Evolutionary conservation across 2,888 invertebrate genomes (phyloP).

Genomic region (Lasioglossum oenotherae): DNA sequence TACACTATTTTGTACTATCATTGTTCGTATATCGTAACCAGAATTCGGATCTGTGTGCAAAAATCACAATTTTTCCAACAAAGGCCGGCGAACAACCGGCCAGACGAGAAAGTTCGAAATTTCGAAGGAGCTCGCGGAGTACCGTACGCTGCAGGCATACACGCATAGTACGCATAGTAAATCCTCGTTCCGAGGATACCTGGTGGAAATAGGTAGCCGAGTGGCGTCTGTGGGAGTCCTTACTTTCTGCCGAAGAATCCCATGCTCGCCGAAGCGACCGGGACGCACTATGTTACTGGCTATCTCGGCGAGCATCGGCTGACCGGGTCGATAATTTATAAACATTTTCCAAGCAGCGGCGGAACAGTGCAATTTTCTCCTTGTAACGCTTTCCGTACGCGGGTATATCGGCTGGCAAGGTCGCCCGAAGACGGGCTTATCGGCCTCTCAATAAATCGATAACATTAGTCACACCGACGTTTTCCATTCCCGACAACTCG

Average conservation of each 20-base stretch:
- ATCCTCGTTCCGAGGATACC: slow-evolving; percentile 51
- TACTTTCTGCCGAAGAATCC: slow-evolving; percentile 63
- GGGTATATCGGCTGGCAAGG: slow-evolving; percentile 33
- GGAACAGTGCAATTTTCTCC: slow-evolving; percentile 51
- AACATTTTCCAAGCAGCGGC: slow-evolving; percentile 50
- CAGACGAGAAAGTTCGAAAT: slow-evolving; percentile 29
- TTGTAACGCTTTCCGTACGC: slow-evolving; percentile 51
- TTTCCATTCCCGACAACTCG: neutral
- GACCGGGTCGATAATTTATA: slow-evolving; percentile 47
- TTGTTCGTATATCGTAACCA: neutral
- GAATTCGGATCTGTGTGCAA: neutral
- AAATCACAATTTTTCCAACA: neutral
- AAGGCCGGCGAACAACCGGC: slow-evolving; percentile 2
- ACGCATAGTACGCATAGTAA: slow-evolving; percentile 37
- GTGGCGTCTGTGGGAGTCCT: slow-evolving; percentile 31
- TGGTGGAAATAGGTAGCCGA: slow-evolving; percentile 26
- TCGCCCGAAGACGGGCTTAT: slow-evolving; percentile 39
- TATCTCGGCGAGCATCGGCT: slow-evolving; percentile 39
- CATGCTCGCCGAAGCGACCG: slow-evolving; percentile 23
- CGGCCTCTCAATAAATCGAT: slow-evolving; percentile 12
- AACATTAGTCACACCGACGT: neutral
- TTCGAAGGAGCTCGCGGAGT: slow-evolving; percentile 14
- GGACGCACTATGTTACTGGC: slow-evolving; percentile 46
- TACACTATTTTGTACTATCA: too few relatives aligned
- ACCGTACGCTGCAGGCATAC: slow-evolving; percentile 25